These are phyloP conservation scores for Xenus cinereus DNA, from an alignment of 2,113 vertebrate genomes.

Conservation along the genomic window DNA sequence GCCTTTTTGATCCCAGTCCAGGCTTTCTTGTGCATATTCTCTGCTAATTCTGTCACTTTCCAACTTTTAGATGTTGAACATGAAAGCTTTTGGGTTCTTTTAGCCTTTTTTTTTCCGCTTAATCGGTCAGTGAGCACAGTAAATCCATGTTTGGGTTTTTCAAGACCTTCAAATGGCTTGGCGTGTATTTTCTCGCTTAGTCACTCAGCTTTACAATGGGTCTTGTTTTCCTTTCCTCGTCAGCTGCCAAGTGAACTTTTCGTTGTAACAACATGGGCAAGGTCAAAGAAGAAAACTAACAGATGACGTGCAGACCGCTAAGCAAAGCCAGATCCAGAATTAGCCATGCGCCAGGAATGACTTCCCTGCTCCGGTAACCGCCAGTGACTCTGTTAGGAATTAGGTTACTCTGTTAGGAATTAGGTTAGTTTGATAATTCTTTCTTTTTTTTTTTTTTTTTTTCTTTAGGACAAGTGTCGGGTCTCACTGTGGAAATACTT, in stretches of 20 bases:
- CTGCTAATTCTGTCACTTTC: neutral
- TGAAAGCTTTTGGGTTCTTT: neutral
- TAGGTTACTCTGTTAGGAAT: neutral
- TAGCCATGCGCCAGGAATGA: neutral
- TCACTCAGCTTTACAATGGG: neutral
- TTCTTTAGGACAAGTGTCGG: neutral
- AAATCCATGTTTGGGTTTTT: neutral
- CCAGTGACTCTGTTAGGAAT: neutral
- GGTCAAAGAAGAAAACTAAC: neutral
- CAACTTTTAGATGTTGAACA: neutral
- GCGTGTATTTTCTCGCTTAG: neutral
- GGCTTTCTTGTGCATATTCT: neutral
- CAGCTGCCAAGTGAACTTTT: constrained; percentile 1
- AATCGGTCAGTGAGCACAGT: neutral
- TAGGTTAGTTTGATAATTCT: neutral
- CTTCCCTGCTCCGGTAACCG: neutral
- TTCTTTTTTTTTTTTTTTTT: neutral
- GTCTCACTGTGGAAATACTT: neutral
- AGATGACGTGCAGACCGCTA: neutral
- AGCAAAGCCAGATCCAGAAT: neutral
- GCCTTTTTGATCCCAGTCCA: neutral
- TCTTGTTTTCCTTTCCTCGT: neutral
- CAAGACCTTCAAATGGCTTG: neutral
- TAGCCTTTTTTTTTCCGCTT: neutral
- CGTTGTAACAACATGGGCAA: neutral